Evolutionary conservation across 2,888 invertebrate species (phyloP), one percentile per base, ranked within the genome.

Genomic region (Lithophane ornitopus): DNA sequence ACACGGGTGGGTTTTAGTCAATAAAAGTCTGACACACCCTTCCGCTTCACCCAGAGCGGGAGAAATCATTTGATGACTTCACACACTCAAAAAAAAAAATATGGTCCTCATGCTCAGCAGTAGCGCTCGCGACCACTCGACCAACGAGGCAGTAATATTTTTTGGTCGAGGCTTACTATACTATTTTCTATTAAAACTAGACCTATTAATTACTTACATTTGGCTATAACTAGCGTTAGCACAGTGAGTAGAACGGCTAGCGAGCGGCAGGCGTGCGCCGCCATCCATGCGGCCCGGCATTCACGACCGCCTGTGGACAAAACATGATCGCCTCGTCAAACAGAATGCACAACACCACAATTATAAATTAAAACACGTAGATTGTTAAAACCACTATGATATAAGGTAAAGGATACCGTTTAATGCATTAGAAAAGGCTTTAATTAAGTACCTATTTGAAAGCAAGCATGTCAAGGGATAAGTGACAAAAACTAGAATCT

Each of bases 231-330:
- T 76, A 95, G 88, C 52, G 95, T 90, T 75, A 93, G 87, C 56
- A 91, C 89, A 81, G 93, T 92, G 78, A 96, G 91, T 76, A 96
- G 91, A 82, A 96, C 89, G 91, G 93, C 95, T 93, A 96, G 92
- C 92, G 93, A 93, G 90, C 95, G 96, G 95, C 95, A 94, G 90
- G 90, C 92, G 92, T 94, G 94, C 95, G 93, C 93, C 94, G 95
- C 96, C 96, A 96, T 96, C 96, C 96, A 96, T 95, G 93, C 96
- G 95, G 92, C 93, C 92, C 94, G 92, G 94, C 96, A 95, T 95
- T 92, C 95, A 96, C 96, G 92, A 89, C 89, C 90, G 88, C 91
- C 95, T 94, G 93, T 74, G 84, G 85, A 87, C 89, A 89, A 86
- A 80, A 87, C 82, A 89, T 81, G 84, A 87, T 87, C 82, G 84